A percentile compares a stretch with the other conserved stretches of the same genome.
These are phyloP conservation scores for Myiagra hebetior DNA, from an alignment of 2,113 vertebrate genomes.

Conservation along the genomic window DNA sequence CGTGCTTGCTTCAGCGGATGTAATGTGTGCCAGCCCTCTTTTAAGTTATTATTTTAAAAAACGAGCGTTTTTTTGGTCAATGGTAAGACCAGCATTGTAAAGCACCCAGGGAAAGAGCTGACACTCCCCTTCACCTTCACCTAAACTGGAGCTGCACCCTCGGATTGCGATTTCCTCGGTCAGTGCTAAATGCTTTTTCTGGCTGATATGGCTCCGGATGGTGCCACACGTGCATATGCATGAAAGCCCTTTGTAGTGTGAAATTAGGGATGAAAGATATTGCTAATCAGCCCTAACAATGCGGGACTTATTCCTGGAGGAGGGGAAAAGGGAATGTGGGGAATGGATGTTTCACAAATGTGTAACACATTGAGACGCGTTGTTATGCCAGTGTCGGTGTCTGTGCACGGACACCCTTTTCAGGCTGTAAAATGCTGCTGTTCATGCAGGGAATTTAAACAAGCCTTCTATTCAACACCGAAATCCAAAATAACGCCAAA, in stretches of 20 bases:
- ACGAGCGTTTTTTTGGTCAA: background rate
- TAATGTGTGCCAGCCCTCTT: background rate
- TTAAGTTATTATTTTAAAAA: background rate
- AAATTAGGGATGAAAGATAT: constrained; percentile 45
- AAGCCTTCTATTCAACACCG: constrained; percentile 36
- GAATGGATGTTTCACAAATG: constrained; percentile 53
- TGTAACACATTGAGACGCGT: background rate
- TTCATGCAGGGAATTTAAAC: constrained; percentile 58
- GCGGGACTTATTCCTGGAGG: background rate
- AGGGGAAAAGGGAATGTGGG: constrained; percentile 8
- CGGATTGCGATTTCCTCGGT: background rate
- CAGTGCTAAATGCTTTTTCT: background rate
- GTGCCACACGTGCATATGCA: background rate
- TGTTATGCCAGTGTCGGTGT: constrained; percentile 42
- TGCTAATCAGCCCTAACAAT: constrained; percentile 44
- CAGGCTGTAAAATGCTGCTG: constrained; percentile 35
- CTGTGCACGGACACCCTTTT: constrained; percentile 51
- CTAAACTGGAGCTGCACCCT: background rate
- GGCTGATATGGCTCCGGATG: background rate
- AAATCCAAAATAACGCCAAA: constrained; percentile 50
- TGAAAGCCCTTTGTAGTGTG: constrained; percentile 24
- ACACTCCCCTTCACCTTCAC: background rate
- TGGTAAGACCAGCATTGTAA: background rate
- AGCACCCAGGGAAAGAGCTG: background rate
- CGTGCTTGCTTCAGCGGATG: background rate